Conservation (phyloP, 2,113 vertebrate species). For the Petroica traversi region DNA sequence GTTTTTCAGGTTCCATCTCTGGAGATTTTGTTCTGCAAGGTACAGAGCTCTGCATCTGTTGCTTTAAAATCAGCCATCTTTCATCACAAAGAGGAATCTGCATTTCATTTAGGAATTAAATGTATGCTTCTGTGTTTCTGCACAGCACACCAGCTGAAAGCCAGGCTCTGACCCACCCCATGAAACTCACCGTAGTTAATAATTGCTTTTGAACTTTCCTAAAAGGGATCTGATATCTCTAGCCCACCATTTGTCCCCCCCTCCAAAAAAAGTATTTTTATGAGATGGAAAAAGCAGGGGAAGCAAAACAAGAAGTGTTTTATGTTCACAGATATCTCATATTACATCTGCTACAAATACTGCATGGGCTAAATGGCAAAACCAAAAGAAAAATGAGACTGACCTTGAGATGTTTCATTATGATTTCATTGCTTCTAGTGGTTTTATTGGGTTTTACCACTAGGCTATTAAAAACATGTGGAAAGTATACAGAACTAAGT, state of each 20-base stretch:
- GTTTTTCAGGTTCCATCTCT: not conserved
- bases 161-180: not conserved
- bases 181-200: not conserved
- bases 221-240: not conserved
- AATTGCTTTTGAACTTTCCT: constrained; percentile 1
- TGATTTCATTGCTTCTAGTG: constrained; percentile 58
- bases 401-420: constrained; percentile 60
- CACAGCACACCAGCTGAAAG: not conserved
- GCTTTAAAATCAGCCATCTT: not conserved
- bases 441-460: constrained; percentile 54
- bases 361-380: constrained; percentile 27
- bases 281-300: constrained; percentile 49
- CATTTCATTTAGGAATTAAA: not conserved
- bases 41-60: not conserved
- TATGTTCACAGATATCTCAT: constrained; percentile 53
- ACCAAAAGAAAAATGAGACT: constrained; percentile 49
- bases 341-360: constrained; percentile 43
- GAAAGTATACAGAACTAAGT: constrained; percentile 22
- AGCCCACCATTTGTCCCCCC: fast-evolving
- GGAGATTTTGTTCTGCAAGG: not conserved
- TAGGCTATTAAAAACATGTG: constrained; percentile 50
- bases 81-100: not conserved
- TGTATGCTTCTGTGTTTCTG: not conserved
- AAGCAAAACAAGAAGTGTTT: constrained; percentile 53
- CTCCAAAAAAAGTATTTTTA: not conserved